These are phyloP conservation scores for Hypomecis atomaria DNA, from an alignment of 2,888 invertebrate species.

Conservation along the genomic window DNA sequence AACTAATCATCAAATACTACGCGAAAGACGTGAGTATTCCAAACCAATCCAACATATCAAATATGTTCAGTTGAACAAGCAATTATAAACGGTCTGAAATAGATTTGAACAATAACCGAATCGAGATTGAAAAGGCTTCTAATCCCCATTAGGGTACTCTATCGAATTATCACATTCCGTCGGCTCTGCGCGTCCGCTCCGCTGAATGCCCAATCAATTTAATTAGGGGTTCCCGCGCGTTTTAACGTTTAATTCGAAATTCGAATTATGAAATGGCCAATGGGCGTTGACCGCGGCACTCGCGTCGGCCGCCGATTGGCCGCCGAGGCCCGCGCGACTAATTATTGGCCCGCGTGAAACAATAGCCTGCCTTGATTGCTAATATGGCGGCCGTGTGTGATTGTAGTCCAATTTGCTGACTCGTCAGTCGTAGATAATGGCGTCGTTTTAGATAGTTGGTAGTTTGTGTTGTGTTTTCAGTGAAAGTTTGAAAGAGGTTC, in stretches of 20 bases:
- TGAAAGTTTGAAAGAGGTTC: constrained; percentile 1
- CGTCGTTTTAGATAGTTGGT: constrained; percentile 55
- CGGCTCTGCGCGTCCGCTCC: constrained; percentile 26
- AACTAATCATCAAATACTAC: no score
- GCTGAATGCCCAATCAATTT: constrained; percentile 65
- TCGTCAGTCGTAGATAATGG: constrained; percentile 68
- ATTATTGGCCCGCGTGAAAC: constrained; percentile 73
- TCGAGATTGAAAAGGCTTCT: constrained; percentile 25
- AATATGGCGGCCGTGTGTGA: constrained; percentile 64
- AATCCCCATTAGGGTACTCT: constrained; percentile 36
- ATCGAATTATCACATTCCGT: constrained; percentile 41
- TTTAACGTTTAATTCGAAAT: constrained; percentile 57
- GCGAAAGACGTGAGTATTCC: neutral
- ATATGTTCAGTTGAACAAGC: constrained; percentile 9
- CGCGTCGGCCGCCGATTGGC: constrained; percentile 64
- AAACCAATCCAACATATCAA: neutral
- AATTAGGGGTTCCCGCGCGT: constrained; percentile 59
- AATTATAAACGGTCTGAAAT: neutral
- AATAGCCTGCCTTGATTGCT: constrained; percentile 60
- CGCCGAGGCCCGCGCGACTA: constrained; percentile 54
- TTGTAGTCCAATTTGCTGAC: constrained; percentile 60
- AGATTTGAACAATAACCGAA: constrained; percentile 21
- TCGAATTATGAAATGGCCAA: constrained; percentile 50
- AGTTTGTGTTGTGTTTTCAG: constrained; percentile 30
- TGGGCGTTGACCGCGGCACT: constrained; percentile 14